Base-by-base conservation (phyloP, 2,888 invertebrate genomes). In the Habrosyne pyritoides region DNA sequence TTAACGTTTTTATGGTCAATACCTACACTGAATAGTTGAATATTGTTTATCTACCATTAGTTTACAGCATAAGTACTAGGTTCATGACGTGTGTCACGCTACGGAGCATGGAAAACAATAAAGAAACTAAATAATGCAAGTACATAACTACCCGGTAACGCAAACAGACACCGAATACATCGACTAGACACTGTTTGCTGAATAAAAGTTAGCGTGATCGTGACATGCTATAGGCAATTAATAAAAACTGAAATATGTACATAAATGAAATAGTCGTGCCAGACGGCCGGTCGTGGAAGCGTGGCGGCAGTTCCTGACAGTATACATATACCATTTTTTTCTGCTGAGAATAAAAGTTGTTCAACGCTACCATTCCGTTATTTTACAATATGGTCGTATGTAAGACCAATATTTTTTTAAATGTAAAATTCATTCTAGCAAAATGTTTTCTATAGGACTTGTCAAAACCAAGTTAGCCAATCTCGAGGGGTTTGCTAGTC, bases 71-170 rank as follows among this genome's bases (percentile, higher is more conserved):
- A n/a, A n/a, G n/a, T 4, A 57, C 63, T 61, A 70, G 62, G 63
- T 76, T 73, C 59, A 74, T 83, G 73, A 77, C 80, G 79, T 81
- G 79, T 76, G 72, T 67, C 83, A 84, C 81, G 83, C 78, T 67
- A 81, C 64, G 66, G 66, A 69, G 60, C 75, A 76, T 73, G 73
- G 70, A 78, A 81, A 77, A 79, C 71, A 58, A 73, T 75, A 75
- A 78, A 82, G 77, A 76, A 72, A 78, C 66, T 65, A 68, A 66
- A 63, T 66, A 64, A 76, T 79, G 75, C 73, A 83, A 81, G 64
- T 62, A 62, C 55, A 70, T 67, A 72, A 61, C 51, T 53, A 53
- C 30, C 33, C 56, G 51, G 59, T 63, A 60, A 71, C 62, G 69
- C 71, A 77, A 75, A 76, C 67, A 75, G 65, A 68, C 66, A 68